Base-by-base conservation (phyloP, 1,140 invertebrate genomes). In the Philaenus spumarius region DNA sequence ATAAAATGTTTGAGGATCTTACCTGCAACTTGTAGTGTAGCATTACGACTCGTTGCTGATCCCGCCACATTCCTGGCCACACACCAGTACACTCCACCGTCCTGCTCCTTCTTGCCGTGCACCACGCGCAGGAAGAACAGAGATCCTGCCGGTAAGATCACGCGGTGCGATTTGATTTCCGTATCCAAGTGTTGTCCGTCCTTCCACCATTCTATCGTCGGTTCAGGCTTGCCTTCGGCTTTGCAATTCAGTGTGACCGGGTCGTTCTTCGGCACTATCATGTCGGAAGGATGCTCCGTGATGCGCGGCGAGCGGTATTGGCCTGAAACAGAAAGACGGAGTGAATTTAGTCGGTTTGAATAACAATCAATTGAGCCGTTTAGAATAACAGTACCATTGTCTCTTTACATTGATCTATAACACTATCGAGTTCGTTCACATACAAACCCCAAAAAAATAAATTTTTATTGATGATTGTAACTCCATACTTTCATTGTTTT, bases 21-120 rank as follows among this genome's bases (percentile, higher is more conserved):
- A 97, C 93, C 88, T 75, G 94, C 93, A 69, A 97, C 90, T 75
- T 93, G 87, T 56, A 97, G 80, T 39, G 92, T 93, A 63, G 93
- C 95, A 78, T 97, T 96, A 61, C 86, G 82, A 73, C 92, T 95
- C 67, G 83, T 79, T 42, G 85, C 89, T 66, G 82, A 84, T 65
- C 93, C 93, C 22, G 87, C 89, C 51, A 80, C 73, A 74, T 97
- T 98, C 60, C 82, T 84, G 17, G 95, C 95, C 61, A 93, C 88
- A 75, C 95, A 97, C 85, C 91, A 95, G 72, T 97, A 98, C 47
- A 90, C 81, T 9, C 93, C 93, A 51, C 89, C 87, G 72, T 96
- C 93, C 69, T 89, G 89, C 68, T 94, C 91, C 75, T 91, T 92
- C 69, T 93, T 93, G 61, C 88, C 88, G 68, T 92, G 88, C 70